phyloP scores from a whole-genome alignment of 2,888 invertebrate genomes.

The Tenthredo mesomela region DNA sequence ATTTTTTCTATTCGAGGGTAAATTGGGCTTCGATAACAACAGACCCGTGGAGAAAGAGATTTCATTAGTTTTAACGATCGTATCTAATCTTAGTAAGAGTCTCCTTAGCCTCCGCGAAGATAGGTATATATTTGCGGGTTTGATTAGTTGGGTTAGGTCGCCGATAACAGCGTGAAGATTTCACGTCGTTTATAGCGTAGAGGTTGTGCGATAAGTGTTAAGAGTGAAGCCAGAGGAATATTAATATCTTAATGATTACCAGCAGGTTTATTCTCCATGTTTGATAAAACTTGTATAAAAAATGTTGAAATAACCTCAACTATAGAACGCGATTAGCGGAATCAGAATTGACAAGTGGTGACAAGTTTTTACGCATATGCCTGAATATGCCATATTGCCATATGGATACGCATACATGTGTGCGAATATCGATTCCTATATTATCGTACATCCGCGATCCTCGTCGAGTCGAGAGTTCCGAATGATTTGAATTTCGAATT shows the following conservation, averaged over 20 bases:
- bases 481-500: neutral
- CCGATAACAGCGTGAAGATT: neutral
- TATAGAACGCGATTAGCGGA: neutral
- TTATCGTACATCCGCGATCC: neutral
- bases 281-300: neutral
- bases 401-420: neutral
- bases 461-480: neutral
- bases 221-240: neutral
- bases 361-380: neutral
- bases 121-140: neutral
- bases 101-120: neutral
- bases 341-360: neutral
- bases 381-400: neutral
- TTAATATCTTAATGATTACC: neutral
- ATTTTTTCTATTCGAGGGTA: neutral
- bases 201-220: neutral
- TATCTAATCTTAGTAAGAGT: neutral
- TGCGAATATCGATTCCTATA: neutral
- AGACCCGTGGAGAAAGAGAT: neutral
- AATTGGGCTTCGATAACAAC: neutral
- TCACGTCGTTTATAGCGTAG: neutral
- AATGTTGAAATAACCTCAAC: neutral
- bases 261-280: constrained; percentile 25
- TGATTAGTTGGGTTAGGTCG: constrained; percentile 14
- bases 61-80: neutral